A percentile compares a stretch with the other conserved stretches of the same genome.
These are phyloP conservation scores for Fistularia commersonii DNA, from an alignment of 2,797 vertebrate species.

Conservation along the genomic window DNA sequence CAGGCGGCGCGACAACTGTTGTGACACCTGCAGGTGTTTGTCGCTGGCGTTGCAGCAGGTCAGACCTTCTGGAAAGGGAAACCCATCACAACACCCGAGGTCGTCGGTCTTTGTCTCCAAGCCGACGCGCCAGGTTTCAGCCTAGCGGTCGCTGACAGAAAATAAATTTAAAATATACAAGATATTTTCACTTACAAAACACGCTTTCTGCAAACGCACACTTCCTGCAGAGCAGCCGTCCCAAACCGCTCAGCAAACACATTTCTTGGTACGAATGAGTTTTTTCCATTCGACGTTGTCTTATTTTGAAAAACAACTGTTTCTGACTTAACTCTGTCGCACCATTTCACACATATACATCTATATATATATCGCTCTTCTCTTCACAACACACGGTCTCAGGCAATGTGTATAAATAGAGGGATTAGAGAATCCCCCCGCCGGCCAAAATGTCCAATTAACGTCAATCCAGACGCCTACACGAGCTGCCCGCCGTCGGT, in stretches of 20 bases:
- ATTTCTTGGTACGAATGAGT: too few relatives aligned
- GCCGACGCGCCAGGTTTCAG: too few relatives aligned
- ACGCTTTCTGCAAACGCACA: too few relatives aligned
- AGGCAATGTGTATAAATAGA: constrained; percentile 39
- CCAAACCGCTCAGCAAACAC: too few relatives aligned
- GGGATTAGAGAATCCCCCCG: constrained; percentile 29
- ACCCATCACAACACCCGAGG: too few relatives aligned
- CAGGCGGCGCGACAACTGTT: constrained; percentile 23
- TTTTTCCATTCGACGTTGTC: too few relatives aligned
- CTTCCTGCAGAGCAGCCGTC: too few relatives aligned
- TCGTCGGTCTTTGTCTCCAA: too few relatives aligned
- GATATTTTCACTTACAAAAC: too few relatives aligned
- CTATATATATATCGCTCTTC: constrained; percentile 25
- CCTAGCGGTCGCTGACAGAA: too few relatives aligned
- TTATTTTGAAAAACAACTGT: too few relatives aligned
- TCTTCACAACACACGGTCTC: constrained; percentile 12
- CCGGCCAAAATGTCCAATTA: constrained; percentile 57
- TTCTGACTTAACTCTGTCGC: constrained; percentile 29
- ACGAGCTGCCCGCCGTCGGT: constrained; percentile 25
- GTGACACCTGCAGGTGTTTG: constrained; percentile 53
- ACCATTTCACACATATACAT: constrained; percentile 32
- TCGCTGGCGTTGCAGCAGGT: constrained; percentile 20
- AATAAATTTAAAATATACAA: too few relatives aligned
- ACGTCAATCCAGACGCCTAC: constrained; percentile 44
- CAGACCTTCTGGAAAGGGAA: constrained; percentile 35